A percentile compares a stretch with the other conserved stretches of the same genome.
phyloP scores from a whole-genome alignment of 2,113 vertebrate species.

The Planiliza haematocheilus region DNA sequence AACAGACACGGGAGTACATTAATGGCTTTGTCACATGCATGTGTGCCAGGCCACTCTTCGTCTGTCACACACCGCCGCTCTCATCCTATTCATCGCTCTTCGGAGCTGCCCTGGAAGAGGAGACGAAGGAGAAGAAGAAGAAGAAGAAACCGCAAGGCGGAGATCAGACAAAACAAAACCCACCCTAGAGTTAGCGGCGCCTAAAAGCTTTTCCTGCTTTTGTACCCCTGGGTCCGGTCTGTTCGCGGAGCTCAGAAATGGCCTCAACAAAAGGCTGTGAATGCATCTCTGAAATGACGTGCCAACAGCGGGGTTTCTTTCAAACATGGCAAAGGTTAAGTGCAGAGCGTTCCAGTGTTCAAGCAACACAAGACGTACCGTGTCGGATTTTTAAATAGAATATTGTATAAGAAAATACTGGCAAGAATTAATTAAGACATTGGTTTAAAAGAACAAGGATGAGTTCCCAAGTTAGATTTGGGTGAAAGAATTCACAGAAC shows the following conservation, averaged over 20 bases:
- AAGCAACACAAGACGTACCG: constrained; percentile 16
- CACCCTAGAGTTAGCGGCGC: constrained; percentile 51
- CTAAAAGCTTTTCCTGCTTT: constrained; percentile 58
- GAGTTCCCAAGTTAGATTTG: no score
- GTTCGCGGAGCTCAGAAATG: constrained; percentile 49
- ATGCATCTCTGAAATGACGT: constrained; percentile 50
- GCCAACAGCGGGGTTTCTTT: constrained; percentile 43
- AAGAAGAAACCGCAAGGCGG: constrained; percentile 23
- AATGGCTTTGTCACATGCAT: constrained; percentile 63
- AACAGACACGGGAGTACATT: constrained; percentile 57
- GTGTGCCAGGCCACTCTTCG: constrained; percentile 38
- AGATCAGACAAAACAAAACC: constrained; percentile 63
- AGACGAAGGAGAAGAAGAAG: constrained; percentile 11
- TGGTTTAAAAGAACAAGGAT: no score
- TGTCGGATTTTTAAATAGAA: neutral
- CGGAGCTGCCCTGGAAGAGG: constrained; percentile 47
- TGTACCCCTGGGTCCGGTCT: constrained; percentile 41
- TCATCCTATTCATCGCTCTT: constrained; percentile 70
- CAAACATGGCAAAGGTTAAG: constrained; percentile 60
- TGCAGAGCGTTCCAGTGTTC: constrained; percentile 50
- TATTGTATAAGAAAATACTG: neutral
- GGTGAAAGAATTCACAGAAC: no score
- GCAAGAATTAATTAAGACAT: neutral
- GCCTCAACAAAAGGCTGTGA: constrained; percentile 54
- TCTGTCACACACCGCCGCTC: constrained; percentile 27